Conservation (phyloP, 2,888 invertebrate genomes). For the Diadromus collaris region DNA sequence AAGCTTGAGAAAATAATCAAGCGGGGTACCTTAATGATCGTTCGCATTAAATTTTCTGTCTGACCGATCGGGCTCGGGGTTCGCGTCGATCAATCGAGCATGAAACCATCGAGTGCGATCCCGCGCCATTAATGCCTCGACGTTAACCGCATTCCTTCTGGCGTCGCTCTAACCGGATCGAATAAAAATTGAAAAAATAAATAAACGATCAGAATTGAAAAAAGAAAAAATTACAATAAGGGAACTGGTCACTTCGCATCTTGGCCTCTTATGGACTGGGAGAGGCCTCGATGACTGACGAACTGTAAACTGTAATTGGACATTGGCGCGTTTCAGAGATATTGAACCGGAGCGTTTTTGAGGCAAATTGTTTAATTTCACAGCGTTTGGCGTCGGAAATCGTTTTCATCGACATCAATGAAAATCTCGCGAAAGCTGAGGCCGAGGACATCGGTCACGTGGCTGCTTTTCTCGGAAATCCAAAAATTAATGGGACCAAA, state of each 20-base stretch:
- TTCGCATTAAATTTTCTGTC: conserved; percentile 67
- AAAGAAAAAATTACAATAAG: conserved; percentile 38
- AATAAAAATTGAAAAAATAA: conserved; percentile 47
- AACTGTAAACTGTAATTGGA: conserved; percentile 53
- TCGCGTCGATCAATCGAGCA: conserved; percentile 60
- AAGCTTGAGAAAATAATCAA: conserved; percentile 63
- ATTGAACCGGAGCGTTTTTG: conserved; percentile 36
- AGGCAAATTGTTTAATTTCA: conserved; percentile 60
- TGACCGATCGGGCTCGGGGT: conserved; percentile 64
- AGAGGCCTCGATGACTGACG: conserved; percentile 40
- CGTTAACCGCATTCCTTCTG: conserved; percentile 58
- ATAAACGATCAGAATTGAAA: conserved; percentile 43
- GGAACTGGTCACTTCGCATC: conserved; percentile 30
- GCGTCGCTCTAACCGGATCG: conserved; percentile 54
- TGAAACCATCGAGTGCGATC: conserved; percentile 56
- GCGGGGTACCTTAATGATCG: conserved; percentile 67
- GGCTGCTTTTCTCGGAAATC: conserved; percentile 82
- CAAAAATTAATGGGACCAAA: conserved; percentile 73
- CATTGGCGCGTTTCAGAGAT: conserved; percentile 49
- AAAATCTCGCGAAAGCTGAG: conserved; percentile 84
- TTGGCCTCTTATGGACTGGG: conserved; percentile 38
- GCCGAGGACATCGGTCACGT: conserved; percentile 85
- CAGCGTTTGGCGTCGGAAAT: conserved; percentile 83
- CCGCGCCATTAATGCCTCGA: conserved; percentile 57
- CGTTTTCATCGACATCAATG: conserved; percentile 83